Evolutionary conservation across 1,140 invertebrate genomes (phyloP), one percentile per base, ranked within the genome.

Genomic region (Scaptodrosophila lebanonensis): DNA sequence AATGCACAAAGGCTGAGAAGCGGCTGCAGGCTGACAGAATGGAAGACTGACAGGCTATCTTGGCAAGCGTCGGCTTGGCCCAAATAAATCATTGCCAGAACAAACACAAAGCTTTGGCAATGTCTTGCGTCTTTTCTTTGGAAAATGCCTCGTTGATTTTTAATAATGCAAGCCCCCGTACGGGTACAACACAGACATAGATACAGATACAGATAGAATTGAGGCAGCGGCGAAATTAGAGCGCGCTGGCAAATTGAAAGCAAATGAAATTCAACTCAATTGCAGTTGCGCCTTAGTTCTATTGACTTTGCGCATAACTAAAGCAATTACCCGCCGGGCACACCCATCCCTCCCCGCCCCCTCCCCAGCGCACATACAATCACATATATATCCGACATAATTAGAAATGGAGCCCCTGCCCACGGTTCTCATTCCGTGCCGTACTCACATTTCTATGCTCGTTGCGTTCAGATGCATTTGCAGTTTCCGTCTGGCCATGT

Each of bases 381-480:
- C 4, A 22, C n/a, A 39, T 59, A n/a, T n/a, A n/a, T n/a, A n/a
- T n/a, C n/a, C n/a, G n/a, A n/a, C n/a, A n/a, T n/a, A n/a, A n/a
- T n/a, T n/a, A n/a, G n/a, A n/a, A n/a, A n/a, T n/a, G n/a, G n/a
- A n/a, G n/a, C 56, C 39, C 13, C 18, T 25, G 43, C 13, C 2
- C 9, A 8, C 32, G 44, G 8, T 16, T 45, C 29, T n/a, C n/a
- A 25, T 4, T 25, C 3, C 3, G 3, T 25, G 8, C 12, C 9
- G 32, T 82, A 79, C 75, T 79, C 77, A 79, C 75, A 68, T 82
- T 79, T n/a, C n/a, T 82, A 75, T 79, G 69, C 75, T 75, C 64
- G 69, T 79, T 75, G 75, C 75, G 69, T 79, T 65, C 65, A 69
- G 75, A 66, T 66, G 75, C 76, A 75, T 82, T 82, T 82, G 75